These are phyloP conservation scores for Tethea ocularis DNA, from an alignment of 2,888 invertebrate genomes.

Conservation along the genomic window DNA sequence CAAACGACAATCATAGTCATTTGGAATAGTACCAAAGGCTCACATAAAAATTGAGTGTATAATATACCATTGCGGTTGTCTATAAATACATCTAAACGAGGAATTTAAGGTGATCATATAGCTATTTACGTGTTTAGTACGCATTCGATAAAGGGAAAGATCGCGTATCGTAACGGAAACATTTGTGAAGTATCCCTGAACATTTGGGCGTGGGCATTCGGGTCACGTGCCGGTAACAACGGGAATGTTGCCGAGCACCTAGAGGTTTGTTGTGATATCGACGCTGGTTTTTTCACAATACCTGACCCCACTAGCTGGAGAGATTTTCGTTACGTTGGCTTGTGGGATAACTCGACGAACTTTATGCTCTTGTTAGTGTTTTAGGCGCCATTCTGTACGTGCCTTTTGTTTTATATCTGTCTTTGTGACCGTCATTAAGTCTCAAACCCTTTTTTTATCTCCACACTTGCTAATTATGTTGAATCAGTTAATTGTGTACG, in stretches of 20 bases:
- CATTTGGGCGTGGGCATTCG: slow-evolving; percentile 66
- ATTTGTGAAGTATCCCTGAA: slow-evolving; percentile 76
- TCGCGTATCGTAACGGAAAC: slow-evolving; percentile 77
- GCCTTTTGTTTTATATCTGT: slow-evolving; percentile 34
- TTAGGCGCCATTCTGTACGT: slow-evolving; percentile 51
- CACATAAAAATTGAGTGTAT: slow-evolving; percentile 18
- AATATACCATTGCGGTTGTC: slow-evolving; percentile 32
- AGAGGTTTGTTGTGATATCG: slow-evolving; percentile 81
- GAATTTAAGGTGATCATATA: slow-evolving; percentile 66
- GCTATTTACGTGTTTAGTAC: slow-evolving; percentile 73
- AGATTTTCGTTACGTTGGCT: slow-evolving; percentile 69
- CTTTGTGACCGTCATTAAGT: slow-evolving; percentile 11
- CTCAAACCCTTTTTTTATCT: slow-evolving; percentile 6
- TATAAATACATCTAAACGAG: slow-evolving; percentile 56
- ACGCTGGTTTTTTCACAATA: slow-evolving; percentile 73
- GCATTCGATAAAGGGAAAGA: slow-evolving; percentile 71
- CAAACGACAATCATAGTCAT: slow-evolving; percentile 36
- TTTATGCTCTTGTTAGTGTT: slow-evolving; percentile 63
- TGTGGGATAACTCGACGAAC: slow-evolving; percentile 53
- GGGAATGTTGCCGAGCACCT: slow-evolving; percentile 70
- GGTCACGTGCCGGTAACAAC: slow-evolving; percentile 77
- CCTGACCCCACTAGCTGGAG: slow-evolving; percentile 70
- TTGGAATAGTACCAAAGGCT: not conserved
- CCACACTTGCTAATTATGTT: slow-evolving; percentile 11
- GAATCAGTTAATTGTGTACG: not conserved